Evolutionary conservation across 2,113 vertebrate species (phyloP), one percentile per base, ranked within the genome.

Genomic region (Phainopepla nitens): DNA sequence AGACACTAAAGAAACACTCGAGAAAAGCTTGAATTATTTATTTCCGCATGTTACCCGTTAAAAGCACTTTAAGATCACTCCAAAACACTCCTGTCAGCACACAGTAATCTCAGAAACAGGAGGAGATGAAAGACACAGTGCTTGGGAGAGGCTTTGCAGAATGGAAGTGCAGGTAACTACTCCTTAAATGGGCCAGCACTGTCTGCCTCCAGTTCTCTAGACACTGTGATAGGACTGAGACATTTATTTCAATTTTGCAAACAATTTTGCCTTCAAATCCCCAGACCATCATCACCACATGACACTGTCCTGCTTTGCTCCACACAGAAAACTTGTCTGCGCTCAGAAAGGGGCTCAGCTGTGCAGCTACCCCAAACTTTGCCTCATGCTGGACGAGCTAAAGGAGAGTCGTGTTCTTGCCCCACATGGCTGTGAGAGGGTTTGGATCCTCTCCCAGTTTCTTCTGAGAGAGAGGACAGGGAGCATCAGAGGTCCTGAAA

Each of bases 21-120:
- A 91, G 64, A 87, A 96, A 95, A 84, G 33, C 66, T 7, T 97
- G 90, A 96, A 97, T 97, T 97, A 97, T 97, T 97, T 97, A 96
- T 96, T 95, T 97, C 93, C 39, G 36, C 50, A 33, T 92, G 93
- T 92, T 93, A 92, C 85, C 31, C 61, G 75, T 91, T 96, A 97
- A 97, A 96, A 96, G 90, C 95, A 95, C 93, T 93, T 90, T 73
- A 88, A 70, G 88, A 81, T 89, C 75, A 79, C 86, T 96, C 76
- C 68, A 42, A 64, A 94, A 57, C 45, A 35, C 81, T 93, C 75
- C 82, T 94, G 91, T 97, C 94, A 93, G 93, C 91, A 79, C 71
- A 61, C 2, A 76, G 82, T 76, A 65, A 84, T 86, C 81, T 95
- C 89, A 73, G 89, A 65, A 96, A 81, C 81, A 62, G 65, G 60